Evolutionary conservation across 2,888 invertebrate genomes (phyloP).

Genomic region (Drosophila planitibia): DNA sequence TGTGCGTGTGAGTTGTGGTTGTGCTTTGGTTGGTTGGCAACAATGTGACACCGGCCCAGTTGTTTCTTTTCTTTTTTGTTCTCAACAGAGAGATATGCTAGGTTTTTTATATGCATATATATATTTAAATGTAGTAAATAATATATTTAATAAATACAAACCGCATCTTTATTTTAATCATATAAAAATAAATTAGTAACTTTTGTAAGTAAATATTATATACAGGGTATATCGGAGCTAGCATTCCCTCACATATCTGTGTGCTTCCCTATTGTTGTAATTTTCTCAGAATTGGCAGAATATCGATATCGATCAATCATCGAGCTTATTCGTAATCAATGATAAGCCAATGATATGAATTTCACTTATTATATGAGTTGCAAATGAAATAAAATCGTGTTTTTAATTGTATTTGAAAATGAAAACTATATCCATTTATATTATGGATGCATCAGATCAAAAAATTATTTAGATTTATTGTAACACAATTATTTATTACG

Average conservation of each 20-base stretch:
- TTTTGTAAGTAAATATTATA: not conserved
- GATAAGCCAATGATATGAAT: not conserved
- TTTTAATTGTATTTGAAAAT: not conserved
- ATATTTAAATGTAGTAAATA: not conserved
- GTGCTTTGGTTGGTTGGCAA: constrained; percentile 47
- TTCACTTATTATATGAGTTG: not conserved
- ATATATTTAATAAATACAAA: not conserved
- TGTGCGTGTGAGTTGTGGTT: constrained; percentile 6
- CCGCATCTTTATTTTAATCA: not conserved
- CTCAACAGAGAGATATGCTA: not conserved
- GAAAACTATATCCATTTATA: not conserved
- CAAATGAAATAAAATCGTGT: not conserved
- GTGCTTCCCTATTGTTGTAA: not conserved
- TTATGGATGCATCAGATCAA: not conserved
- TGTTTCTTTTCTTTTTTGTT: constrained; percentile 4
- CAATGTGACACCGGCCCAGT: constrained; percentile 32
- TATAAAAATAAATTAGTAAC: not conserved
- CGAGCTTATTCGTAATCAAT: not conserved
- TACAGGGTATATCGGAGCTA: not conserved
- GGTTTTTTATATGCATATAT: not conserved
- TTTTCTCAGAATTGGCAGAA: not conserved
- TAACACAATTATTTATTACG: not conserved
- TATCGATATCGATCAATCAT: constrained; percentile 8
- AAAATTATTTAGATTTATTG: not conserved
- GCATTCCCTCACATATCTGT: not conserved